These are phyloP conservation scores for Telenomus remus DNA, from an alignment of 1,140 invertebrate species.

Conservation along the genomic window DNA sequence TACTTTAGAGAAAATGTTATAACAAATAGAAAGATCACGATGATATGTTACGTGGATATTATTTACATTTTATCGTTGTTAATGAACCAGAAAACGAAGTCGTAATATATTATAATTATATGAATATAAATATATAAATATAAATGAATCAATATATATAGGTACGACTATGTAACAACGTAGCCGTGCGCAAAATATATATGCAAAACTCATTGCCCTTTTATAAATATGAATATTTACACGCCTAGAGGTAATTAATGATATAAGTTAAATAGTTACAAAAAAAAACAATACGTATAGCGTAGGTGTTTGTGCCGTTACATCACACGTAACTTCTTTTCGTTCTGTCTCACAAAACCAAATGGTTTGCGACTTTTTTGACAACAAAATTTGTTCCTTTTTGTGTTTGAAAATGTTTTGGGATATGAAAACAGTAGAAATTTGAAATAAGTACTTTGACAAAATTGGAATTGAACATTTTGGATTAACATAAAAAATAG, in stretches of 20 bases:
- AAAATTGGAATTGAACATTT: no score
- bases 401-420: slow-evolving; percentile 12
- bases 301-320: slow-evolving; percentile 45
- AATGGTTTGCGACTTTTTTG: no score
- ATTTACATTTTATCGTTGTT: slow-evolving; percentile 72
- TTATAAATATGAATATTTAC: slow-evolving; percentile 32
- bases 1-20: slow-evolving; percentile 48
- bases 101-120: slow-evolving; percentile 69
- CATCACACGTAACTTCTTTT: slow-evolving; percentile 40
- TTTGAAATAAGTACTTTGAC: no score
- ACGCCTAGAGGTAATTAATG: slow-evolving; percentile 41
- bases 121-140: slow-evolving; percentile 53
- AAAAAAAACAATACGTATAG: slow-evolving; percentile 45
- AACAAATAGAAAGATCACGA: slow-evolving; percentile 49
- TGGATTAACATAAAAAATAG: no score
- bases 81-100: slow-evolving; percentile 57
- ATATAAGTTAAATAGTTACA: slow-evolving; percentile 17
- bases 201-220: slow-evolving; percentile 23
- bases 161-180: no score
- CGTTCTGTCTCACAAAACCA: slow-evolving; percentile 34
- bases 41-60: slow-evolving; percentile 61
- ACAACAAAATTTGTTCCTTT: no score
- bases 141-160: slow-evolving; percentile 42
- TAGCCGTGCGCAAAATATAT: no score
- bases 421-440: slow-evolving; percentile 20